Base-by-base conservation (phyloP, 2,888 invertebrate species). In the Campoplex nolae region DNA sequence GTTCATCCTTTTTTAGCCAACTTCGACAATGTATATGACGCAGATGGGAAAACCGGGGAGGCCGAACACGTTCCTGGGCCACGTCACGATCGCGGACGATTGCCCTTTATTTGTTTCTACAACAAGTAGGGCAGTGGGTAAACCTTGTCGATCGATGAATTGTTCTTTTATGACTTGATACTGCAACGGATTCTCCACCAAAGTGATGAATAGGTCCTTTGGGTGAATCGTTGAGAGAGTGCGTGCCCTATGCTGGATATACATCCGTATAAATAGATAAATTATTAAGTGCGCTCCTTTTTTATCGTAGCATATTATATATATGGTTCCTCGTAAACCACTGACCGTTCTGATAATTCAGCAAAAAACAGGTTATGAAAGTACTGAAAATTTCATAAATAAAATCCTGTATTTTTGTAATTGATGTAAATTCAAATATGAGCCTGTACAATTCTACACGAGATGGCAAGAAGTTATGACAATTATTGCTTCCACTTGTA, bases 81-180 rank as follows among this genome's bases (percentile, higher is more conserved):
- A 16, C 38, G 62, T 80, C 80, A 80, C 56, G 84, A 67, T 76
- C 45, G 35, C 4, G 38, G 23, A 71, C 58, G 71, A 73, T 45
- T 48, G 54, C 71, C 56, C 76, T 81, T 85, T 85, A 77, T 85
- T 67, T 77, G 51, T 67, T 77, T 23, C 18, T 42, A 9, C n/a
- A 56, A 35, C 42, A 81, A 77, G 62, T 77, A 45, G 79, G 56
- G 45, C 76, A 81, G 45, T 68, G 54, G 77, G 77, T 81, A 77
- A 81, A 81, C 77, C 35, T 81, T 77, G 54, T 38, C 73, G 81
- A 77, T 81, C 81, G 85, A 73, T 85, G 77, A 77, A 76, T 51
- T 77, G 73, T 73, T 83, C 78, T 83, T 73, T 56, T 56, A 85
- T 73, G 67, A 77, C 58, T 71, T 28, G 54, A 75, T 51, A 51